These are phyloP conservation scores for Cynaeus angustus DNA, from an alignment of 2,888 invertebrate species.

Conservation along the genomic window DNA sequence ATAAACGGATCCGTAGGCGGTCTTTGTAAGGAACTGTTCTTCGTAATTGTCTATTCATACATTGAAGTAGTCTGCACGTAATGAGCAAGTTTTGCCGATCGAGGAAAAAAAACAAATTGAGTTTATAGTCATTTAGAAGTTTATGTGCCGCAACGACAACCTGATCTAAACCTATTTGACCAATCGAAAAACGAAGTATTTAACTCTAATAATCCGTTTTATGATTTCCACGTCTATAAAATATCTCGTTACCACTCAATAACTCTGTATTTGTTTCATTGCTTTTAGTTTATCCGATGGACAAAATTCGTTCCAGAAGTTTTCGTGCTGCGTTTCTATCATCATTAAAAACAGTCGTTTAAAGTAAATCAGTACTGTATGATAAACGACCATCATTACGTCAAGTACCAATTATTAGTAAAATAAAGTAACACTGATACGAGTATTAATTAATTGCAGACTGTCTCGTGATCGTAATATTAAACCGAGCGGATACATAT, in stretches of 20 bases:
- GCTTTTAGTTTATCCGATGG: too few species aligned
- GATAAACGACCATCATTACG: slow-evolving; percentile 28
- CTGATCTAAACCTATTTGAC: too few species aligned
- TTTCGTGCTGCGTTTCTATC: too few species aligned
- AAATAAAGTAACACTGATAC: slow-evolving; percentile 37
- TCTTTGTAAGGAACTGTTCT: slow-evolving; percentile 34
- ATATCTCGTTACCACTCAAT: too few species aligned
- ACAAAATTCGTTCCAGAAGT: too few species aligned
- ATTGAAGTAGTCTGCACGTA: slow-evolving; percentile 13
- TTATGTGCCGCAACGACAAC: too few species aligned
- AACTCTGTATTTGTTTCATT: too few species aligned
- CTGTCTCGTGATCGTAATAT: slow-evolving; percentile 16
- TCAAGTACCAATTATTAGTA: slow-evolving; percentile 25
- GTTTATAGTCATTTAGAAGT: too few species aligned
- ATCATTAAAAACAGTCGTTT: too few species aligned
- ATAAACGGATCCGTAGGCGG: slow-evolving; percentile 33
- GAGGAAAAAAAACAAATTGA: background rate
- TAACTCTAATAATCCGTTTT: too few species aligned
- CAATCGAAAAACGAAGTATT: too few species aligned
- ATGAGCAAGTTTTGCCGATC: background rate
- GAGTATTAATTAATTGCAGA: slow-evolving; percentile 32
- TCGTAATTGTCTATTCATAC: slow-evolving; percentile 30
- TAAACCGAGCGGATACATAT: slow-evolving; percentile 37
- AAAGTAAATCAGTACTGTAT: background rate
- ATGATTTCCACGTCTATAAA: too few species aligned